Evolutionary conservation across 1,140 invertebrate genomes (phyloP).

Genomic region (Bombus superbus): DNA sequence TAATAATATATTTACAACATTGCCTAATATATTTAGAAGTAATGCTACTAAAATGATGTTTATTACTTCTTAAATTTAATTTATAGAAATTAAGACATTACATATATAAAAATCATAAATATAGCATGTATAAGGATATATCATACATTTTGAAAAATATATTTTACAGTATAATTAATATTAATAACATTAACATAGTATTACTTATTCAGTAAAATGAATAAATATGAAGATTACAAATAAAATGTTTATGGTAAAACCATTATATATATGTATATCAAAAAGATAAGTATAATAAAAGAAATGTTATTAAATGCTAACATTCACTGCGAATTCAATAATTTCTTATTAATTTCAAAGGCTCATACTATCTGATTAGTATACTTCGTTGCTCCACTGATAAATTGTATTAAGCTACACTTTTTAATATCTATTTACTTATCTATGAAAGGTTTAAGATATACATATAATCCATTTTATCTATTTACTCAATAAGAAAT

Average conservation of each 20-base stretch:
- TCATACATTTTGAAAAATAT: not conserved
- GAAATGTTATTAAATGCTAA: not conserved
- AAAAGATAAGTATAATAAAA: slow-evolving; percentile 2
- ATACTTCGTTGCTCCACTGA: not conserved
- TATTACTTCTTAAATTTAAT: not conserved
- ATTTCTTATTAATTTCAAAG: not conserved
- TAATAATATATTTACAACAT: not conserved
- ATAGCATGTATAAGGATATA: not conserved
- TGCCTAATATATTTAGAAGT: not conserved
- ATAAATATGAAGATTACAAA: not conserved
- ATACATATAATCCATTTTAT: not conserved
- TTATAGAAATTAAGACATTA: not conserved
- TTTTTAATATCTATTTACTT: not conserved
- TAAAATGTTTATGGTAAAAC: not conserved
- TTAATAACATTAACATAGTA: not conserved
- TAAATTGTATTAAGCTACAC: not conserved
- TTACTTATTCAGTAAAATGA: not conserved
- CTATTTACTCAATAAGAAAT: not conserved
- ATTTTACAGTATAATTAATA: not conserved
- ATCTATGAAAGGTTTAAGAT: not conserved
- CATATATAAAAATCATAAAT: not conserved
- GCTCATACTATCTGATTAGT: not conserved
- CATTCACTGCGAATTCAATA: not conserved
- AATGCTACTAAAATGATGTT: not conserved
- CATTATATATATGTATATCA: not conserved